Conservation (phyloP, 2,888 invertebrate species). For the Sturmia bella region DNA sequence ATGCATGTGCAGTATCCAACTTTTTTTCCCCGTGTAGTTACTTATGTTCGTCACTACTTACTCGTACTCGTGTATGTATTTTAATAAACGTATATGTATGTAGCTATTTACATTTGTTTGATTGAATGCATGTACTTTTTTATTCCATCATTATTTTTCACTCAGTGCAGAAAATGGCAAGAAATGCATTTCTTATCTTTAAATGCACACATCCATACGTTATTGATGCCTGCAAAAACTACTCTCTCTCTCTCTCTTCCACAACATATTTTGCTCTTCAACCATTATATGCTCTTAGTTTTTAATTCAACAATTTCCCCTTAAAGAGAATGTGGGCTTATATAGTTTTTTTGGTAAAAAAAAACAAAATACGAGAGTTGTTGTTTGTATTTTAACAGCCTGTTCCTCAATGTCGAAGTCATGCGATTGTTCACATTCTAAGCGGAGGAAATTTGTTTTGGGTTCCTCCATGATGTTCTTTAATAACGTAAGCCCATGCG, state of each 20-base stretch:
- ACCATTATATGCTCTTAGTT: background rate
- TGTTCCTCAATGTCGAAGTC: too few relatives aligned
- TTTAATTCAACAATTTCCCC: too few relatives aligned
- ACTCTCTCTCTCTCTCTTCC: background rate
- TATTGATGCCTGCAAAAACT: background rate
- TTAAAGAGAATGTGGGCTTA: too few relatives aligned
- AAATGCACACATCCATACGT: background rate
- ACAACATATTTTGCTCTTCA: background rate
- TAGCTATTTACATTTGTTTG: background rate
- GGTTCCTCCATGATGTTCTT: too few relatives aligned
- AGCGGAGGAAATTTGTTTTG: too few relatives aligned
- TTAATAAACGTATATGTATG: background rate
- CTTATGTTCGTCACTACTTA: background rate
- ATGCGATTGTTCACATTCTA: too few relatives aligned
- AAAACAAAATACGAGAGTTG: too few relatives aligned
- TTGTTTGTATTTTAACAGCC: too few relatives aligned
- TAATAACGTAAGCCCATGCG: too few relatives aligned
- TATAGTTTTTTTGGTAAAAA: too few relatives aligned
- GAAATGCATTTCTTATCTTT: slow-evolving; percentile 50
- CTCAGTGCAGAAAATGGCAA: slow-evolving; percentile 36
- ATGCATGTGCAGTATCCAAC: too few relatives aligned
- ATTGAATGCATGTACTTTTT: background rate
- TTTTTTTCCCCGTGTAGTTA: too few relatives aligned
- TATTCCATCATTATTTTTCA: slow-evolving; percentile 21
- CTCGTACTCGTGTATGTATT: background rate